These are phyloP conservation scores for Corydoras sp. DNA, from an alignment of 2,113 vertebrate species.

Conservation along the genomic window DNA sequence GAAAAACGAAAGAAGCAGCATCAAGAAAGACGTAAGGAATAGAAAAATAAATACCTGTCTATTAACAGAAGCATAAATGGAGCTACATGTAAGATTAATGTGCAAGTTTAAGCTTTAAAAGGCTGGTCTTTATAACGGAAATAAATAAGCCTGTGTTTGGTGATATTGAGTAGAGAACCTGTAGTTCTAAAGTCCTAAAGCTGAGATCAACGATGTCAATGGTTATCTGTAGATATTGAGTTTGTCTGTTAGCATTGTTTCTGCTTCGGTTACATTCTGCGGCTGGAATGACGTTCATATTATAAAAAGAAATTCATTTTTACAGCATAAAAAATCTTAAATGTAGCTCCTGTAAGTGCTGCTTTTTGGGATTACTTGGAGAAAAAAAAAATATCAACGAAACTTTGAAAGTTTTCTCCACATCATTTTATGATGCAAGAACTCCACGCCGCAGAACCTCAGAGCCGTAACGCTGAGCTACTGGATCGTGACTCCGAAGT, in stretches of 20 bases:
- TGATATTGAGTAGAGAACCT: background rate
- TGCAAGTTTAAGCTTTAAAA: background rate
- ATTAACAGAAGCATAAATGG: constrained; percentile 22
- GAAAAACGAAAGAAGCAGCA: constrained; percentile 31
- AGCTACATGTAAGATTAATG: constrained; percentile 23
- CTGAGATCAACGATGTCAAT: too few relatives aligned
- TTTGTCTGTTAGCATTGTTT: background rate
- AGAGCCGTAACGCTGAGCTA: constrained; percentile 73
- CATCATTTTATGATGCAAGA: constrained; percentile 78
- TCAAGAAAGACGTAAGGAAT: constrained; percentile 26
- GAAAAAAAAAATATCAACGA: constrained; percentile 21
- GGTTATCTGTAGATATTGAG: too few relatives aligned
- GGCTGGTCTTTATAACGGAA: background rate
- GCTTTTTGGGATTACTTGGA: constrained; percentile 30
- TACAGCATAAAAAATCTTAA: constrained; percentile 6
- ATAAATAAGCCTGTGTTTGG: background rate
- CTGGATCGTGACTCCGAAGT: constrained; percentile 67
- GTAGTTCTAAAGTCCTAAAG: too few relatives aligned
- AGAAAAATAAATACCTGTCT: constrained; percentile 46
- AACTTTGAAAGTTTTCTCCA: constrained; percentile 27
- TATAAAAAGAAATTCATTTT: background rate
- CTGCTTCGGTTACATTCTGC: background rate
- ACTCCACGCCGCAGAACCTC: constrained; percentile 87
- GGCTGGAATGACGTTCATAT: constrained; percentile 7
- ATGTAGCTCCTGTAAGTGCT: constrained; percentile 33